Conservation (phyloP, 2,888 invertebrate species). For the Augiades crinisus region DNA sequence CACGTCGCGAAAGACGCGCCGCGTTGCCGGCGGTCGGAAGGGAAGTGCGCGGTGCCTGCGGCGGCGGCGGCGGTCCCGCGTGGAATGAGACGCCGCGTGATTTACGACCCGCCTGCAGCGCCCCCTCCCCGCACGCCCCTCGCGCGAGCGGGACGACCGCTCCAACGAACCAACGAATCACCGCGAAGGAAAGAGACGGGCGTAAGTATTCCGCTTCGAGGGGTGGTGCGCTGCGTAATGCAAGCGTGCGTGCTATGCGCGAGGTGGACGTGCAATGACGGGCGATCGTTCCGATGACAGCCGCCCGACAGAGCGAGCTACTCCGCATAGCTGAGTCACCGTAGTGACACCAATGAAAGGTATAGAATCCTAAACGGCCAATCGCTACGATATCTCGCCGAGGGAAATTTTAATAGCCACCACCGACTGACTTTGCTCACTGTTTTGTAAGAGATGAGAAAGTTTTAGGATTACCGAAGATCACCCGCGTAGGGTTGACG, state of each 20-base stretch:
- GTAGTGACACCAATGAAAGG: constrained; percentile 57
- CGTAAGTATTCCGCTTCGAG: constrained; percentile 60
- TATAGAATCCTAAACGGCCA: constrained; percentile 41
- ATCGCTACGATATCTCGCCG: constrained; percentile 44
- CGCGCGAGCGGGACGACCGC: constrained; percentile 54
- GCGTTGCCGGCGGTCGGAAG: constrained; percentile 69
- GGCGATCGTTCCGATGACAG: constrained; percentile 76
- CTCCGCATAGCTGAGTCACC: constrained; percentile 69
- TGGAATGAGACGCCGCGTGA: constrained; percentile 81
- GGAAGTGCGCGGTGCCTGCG: constrained; percentile 78
- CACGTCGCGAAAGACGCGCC: constrained; percentile 78
- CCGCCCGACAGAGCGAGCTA: constrained; percentile 64
- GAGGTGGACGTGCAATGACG: constrained; percentile 79
- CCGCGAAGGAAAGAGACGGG: constrained; percentile 56
- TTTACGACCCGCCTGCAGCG: constrained; percentile 82
- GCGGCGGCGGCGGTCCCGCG: constrained; percentile 79
- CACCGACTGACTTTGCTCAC: constrained; percentile 40
- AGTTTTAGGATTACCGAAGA: constrained; percentile 62
- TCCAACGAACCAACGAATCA: constrained; percentile 31
- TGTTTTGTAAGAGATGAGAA: constrained; percentile 40
- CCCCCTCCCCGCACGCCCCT: constrained; percentile 73
- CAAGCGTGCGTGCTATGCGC: constrained; percentile 81
- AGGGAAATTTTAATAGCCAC: constrained; percentile 27
- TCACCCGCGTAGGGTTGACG: constrained; percentile 62
- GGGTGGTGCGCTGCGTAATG: constrained; percentile 80